Conservation (phyloP, 2,888 invertebrate species). For the Polymixis lichenea region DNA sequence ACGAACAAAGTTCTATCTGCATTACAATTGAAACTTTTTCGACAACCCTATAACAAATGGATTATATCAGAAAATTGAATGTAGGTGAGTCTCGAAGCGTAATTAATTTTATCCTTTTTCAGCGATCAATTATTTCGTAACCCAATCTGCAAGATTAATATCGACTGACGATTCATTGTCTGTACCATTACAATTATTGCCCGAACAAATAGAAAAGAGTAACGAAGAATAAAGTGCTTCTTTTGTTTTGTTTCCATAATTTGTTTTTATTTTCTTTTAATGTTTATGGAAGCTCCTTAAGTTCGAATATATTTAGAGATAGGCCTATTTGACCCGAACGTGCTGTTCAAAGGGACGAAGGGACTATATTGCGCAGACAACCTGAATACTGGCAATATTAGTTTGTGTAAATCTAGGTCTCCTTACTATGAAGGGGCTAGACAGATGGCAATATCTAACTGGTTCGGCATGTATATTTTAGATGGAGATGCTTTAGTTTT, state of each 20-base stretch:
- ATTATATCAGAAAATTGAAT: conserved; percentile 58
- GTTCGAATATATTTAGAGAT: conserved; percentile 3
- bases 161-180: conserved; percentile 27
- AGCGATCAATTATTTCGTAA: conserved; percentile 54
- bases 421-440: not conserved
- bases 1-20: not conserved
- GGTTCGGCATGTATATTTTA: not conserved
- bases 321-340: not conserved
- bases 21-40: not conserved
- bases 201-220: conserved; percentile 14
- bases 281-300: not conserved
- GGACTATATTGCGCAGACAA: not conserved
- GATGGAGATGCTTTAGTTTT: not conserved
- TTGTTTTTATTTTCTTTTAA: conserved; percentile 35
- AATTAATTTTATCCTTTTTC: conserved; percentile 57
- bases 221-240: conserved; percentile 10
- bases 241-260: conserved; percentile 19
- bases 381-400: not conserved
- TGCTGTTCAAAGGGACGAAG: not conserved
- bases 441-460: not conserved
- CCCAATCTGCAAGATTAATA: conserved; percentile 42
- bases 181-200: conserved; percentile 22
- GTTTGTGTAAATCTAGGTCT: not conserved
- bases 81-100: conserved; percentile 30
- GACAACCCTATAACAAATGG: conserved; percentile 52